Percentiles rank a stretch among this genome's conserved stretches.
Evolutionary conservation across 2,797 vertebrate species (phyloP).

Genomic region (Cuculus canorus): DNA sequence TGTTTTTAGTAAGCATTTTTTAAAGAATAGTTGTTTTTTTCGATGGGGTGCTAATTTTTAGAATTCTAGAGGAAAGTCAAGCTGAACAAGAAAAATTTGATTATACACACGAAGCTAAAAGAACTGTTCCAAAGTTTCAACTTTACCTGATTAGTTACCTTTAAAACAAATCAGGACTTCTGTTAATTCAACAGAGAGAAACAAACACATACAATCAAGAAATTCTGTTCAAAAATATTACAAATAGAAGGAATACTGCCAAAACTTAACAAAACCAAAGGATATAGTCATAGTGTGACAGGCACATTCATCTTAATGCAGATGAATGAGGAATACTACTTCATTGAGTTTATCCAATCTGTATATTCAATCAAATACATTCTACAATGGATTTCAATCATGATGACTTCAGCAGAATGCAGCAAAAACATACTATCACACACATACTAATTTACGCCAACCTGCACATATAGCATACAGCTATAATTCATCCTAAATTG

Average conservation of each 20-base stretch:
- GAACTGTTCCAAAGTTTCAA: neutral
- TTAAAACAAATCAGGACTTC: neutral
- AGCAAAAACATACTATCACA: neutral
- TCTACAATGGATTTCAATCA: neutral
- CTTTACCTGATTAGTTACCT: neutral
- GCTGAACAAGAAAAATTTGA: neutral
- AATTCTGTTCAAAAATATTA: neutral
- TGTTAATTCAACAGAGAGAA: neutral
- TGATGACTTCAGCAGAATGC: neutral
- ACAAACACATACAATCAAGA: neutral
- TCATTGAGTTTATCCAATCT: neutral
- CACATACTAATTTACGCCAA: neutral
- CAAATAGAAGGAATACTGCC: neutral
- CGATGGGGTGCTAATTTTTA: neutral
- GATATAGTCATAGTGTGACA: neutral
- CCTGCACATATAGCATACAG: neutral
- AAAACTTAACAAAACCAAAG: neutral
- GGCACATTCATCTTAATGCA: neutral
- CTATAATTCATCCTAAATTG: neutral
- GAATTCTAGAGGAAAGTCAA: neutral
- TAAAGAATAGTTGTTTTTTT: neutral
- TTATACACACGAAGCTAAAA: neutral
- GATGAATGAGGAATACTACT: neutral
- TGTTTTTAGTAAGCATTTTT: neutral
- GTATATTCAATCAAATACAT: neutral